Evolutionary conservation across 2,113 vertebrate genomes (phyloP).

Genomic region (Anguilla rostrata): DNA sequence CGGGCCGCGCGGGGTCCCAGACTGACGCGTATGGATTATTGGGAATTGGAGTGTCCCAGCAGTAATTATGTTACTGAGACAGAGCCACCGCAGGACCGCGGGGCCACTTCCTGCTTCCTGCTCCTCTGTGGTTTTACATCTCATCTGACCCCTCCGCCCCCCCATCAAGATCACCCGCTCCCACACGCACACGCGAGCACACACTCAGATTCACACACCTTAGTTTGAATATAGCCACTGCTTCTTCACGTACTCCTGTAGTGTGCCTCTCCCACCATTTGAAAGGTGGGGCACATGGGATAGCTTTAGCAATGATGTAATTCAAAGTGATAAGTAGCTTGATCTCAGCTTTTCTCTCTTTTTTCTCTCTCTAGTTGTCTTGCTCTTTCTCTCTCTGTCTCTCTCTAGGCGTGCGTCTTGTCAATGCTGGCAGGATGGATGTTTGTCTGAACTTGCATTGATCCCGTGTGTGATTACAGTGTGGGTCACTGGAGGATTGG

Average conservation of each 20-base stretch:
- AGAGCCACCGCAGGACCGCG: constrained; percentile 29
- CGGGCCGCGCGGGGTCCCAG: constrained; percentile 27
- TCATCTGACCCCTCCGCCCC: not conserved
- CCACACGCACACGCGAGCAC: constrained; percentile 46
- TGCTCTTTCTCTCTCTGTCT: constrained; percentile 33
- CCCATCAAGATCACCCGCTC: constrained; percentile 30
- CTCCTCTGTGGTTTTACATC: not conserved
- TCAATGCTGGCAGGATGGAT: constrained; percentile 59
- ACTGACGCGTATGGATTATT: constrained; percentile 33
- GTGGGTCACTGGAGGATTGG: constrained; percentile 65
- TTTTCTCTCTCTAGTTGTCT: constrained; percentile 1
- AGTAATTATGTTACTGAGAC: constrained; percentile 29
- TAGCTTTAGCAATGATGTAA: constrained; percentile 65
- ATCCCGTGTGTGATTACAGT: constrained; percentile 69
- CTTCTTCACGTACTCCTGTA: no score
- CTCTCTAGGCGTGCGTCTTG: constrained; percentile 52
- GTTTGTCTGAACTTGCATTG: constrained; percentile 70
- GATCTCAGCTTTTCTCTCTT: constrained; percentile 36
- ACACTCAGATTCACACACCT: no score
- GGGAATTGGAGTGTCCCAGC: constrained; percentile 32
- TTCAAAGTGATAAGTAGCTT: constrained; percentile 73
- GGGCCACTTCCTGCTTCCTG: constrained; percentile 25
- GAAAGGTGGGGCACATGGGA: constrained; percentile 15
- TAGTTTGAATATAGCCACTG: no score
- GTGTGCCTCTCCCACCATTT: not conserved